A percentile compares a stretch with the other conserved stretches of the same genome.
Conservation (phyloP, 2,113 vertebrate genomes). For the Calyptommatus sinebrachiatus region DNA sequence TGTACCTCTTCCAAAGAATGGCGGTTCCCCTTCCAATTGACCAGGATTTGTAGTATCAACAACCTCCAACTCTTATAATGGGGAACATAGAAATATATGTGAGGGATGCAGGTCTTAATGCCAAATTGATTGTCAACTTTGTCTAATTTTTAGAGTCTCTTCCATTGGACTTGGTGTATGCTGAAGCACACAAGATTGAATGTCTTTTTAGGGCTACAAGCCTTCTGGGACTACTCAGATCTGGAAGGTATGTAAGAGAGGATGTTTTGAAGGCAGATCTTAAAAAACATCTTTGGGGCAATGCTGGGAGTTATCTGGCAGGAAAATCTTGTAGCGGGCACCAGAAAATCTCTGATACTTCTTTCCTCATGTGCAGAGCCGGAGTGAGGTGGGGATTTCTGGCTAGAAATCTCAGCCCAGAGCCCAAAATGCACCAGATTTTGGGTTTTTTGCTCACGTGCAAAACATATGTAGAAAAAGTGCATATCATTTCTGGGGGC, state of each 20-base stretch:
- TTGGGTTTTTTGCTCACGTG: no score
- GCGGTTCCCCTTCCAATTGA: no score
- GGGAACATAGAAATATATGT: neutral
- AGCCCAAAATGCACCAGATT: no score
- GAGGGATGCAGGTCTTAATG: neutral
- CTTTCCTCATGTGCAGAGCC: neutral
- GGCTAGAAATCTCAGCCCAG: neutral
- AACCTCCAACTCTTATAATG: neutral
- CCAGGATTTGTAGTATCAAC: no score
- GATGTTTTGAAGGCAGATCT: neutral
- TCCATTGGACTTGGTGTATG: neutral
- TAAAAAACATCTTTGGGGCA: no score
- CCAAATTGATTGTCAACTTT: neutral
- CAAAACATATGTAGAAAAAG: no score
- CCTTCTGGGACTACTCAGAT: neutral
- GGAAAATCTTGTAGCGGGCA: neutral
- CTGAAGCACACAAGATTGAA: constrained; percentile 1
- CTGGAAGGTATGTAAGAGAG: constrained; percentile 18
- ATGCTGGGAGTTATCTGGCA: no score
- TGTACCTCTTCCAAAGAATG: no score
- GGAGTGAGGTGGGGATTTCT: neutral
- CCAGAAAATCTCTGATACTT: no score
- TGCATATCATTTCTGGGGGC: no score
- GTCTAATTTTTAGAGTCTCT: neutral
- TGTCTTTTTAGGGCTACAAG: neutral